Conservation (phyloP, 1,140 invertebrate genomes). For the Drosophila navojoa region DNA sequence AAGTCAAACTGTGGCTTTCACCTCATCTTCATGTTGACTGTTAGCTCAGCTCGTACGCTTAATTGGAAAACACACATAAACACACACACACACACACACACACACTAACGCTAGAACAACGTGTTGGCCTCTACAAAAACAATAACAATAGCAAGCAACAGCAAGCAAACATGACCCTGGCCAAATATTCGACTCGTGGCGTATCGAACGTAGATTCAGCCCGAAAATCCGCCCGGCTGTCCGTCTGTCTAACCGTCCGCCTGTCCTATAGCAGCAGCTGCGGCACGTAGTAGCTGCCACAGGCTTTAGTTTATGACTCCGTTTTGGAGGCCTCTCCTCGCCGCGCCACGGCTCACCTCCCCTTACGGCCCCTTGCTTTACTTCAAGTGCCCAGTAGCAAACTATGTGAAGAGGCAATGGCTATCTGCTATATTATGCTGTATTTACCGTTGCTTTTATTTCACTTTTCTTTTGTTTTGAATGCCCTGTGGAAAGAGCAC, state of each 20-base stretch:
- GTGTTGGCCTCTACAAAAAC: conserved; percentile 52
- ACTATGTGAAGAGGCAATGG: conserved; percentile 9
- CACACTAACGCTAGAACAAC: conserved; percentile 28
- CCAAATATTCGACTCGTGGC: conserved; percentile 49
- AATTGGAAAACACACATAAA: conserved; percentile 68
- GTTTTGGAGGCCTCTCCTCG: neutral
- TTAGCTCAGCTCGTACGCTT: conserved; percentile 53
- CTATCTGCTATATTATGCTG: conserved; percentile 1
- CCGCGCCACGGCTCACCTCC: neutral
- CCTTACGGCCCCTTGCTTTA: too few relatives aligned
- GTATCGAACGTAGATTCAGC: conserved; percentile 11
- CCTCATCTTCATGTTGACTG: conserved; percentile 62
- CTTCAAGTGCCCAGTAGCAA: conserved; percentile 20
- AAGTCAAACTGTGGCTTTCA: conserved; percentile 50
- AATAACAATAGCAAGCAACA: conserved; percentile 36
- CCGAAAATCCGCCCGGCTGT: too few relatives aligned
- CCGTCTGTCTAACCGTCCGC: neutral
- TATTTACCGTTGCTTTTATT: neutral
- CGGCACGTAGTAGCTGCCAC: conserved; percentile 13
- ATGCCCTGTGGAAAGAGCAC: too few relatives aligned
- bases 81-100: conserved; percentile 1
- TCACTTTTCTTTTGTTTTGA: too few relatives aligned
- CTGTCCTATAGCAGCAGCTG: conserved; percentile 2
- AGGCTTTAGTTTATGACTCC: conserved; percentile 15
- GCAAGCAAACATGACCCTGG: conserved; percentile 28